These are phyloP conservation scores for Actinopyga echinites DNA, from an alignment of 53 echinoderm and acorn worm species.

Conservation along the genomic window DNA sequence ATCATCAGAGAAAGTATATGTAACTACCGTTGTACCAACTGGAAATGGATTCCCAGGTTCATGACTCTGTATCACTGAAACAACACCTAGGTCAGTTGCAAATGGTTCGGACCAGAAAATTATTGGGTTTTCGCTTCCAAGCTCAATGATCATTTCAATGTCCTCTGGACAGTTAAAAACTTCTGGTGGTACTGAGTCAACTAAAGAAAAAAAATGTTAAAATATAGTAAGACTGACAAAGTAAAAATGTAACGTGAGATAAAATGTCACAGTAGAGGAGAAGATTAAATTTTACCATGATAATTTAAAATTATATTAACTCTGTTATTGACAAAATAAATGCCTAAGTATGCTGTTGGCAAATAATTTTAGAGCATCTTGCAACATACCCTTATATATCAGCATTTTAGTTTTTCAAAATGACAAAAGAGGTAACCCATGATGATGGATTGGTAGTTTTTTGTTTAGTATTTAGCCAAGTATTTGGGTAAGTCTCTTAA, in stretches of 20 bases:
- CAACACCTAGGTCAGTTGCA: slow-evolving; percentile 59
- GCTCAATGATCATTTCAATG: neutral
- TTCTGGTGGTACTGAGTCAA: neutral
- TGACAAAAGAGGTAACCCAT: no score
- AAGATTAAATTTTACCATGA: no score
- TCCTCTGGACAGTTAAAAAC: slow-evolving; percentile 36
- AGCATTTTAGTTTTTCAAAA: no score
- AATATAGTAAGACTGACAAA: neutral
- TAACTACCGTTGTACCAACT: slow-evolving; percentile 13
- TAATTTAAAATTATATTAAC: no score
- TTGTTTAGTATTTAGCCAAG: no score
- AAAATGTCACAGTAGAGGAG: no score
- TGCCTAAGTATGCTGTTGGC: no score
- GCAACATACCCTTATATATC: no score
- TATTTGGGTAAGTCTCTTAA: no score
- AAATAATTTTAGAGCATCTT: no score
- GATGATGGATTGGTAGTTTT: no score
- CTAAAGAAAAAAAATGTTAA: neutral
- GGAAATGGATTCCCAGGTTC: slow-evolving; percentile 46
- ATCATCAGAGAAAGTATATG: slow-evolving; percentile 48
- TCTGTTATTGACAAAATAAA: no score
- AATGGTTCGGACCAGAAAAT: slow-evolving; percentile 17
- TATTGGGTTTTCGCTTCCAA: neutral
- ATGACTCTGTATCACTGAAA: slow-evolving; percentile 24
- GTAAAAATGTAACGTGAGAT: neutral